These are phyloP conservation scores for Ethmia dodecea DNA, from an alignment of 2,888 invertebrate species.

Conservation along the genomic window DNA sequence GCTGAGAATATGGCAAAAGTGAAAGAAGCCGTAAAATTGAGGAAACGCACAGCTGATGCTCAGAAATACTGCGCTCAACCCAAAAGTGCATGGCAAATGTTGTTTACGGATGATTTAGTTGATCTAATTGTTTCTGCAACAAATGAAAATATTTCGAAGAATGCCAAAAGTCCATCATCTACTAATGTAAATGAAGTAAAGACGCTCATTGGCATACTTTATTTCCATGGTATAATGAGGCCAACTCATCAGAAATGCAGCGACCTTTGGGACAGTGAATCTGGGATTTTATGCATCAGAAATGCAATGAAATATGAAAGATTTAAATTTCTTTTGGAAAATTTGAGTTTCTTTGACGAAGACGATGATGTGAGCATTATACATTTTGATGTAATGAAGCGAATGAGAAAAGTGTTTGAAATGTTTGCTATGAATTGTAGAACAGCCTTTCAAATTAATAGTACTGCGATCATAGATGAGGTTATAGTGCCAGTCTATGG, in stretches of 20 bases:
- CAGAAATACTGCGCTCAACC: too few species aligned
- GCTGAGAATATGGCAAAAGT: too few species aligned
- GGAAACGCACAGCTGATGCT: too few species aligned
- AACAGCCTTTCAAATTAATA: constrained; percentile 45
- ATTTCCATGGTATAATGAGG: constrained; percentile 61
- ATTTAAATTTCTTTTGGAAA: constrained; percentile 54
- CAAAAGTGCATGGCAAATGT: too few species aligned
- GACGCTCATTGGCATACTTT: constrained; percentile 60
- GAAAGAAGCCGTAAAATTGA: too few species aligned
- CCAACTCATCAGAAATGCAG: constrained; percentile 51
- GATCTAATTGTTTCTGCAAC: too few species aligned
- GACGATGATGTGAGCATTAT: constrained; percentile 38
- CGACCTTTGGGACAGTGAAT: constrained; percentile 59
- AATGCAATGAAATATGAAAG: constrained; percentile 53
- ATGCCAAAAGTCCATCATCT: too few species aligned
- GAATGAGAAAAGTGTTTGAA: constrained; percentile 62
- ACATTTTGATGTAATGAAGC: constrained; percentile 54
- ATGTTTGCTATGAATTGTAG: constrained; percentile 66
- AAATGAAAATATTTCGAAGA: too few species aligned
- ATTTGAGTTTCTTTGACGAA: constrained; percentile 58
- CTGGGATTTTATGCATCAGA: constrained; percentile 46
- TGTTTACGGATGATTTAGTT: too few species aligned
- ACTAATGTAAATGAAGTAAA: constrained; percentile 61
- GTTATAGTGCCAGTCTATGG: constrained; percentile 59
- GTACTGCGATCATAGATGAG: constrained; percentile 58